These are phyloP conservation scores for Aldabrachelys gigantea DNA, from an alignment of 2,113 vertebrate species.

Conservation along the genomic window DNA sequence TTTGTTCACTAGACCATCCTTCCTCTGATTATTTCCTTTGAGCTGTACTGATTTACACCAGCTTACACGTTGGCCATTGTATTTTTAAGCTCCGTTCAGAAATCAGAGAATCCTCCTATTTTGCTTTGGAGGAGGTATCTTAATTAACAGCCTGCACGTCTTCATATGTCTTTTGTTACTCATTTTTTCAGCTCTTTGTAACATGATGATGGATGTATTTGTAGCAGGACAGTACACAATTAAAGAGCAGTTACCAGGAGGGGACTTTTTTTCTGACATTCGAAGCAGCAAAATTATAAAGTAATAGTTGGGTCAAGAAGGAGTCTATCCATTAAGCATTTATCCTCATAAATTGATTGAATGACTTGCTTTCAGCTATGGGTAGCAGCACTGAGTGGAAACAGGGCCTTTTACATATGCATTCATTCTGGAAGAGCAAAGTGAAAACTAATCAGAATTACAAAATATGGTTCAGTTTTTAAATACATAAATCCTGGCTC, in stretches of 20 bases:
- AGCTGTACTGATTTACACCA: neutral
- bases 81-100: neutral
- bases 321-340: neutral
- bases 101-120: neutral
- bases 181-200: neutral
- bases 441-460: neutral
- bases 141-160: neutral
- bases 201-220: neutral
- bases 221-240: neutral
- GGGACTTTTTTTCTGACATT: rapidly evolving
- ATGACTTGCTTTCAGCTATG: neutral
- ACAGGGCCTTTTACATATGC: neutral
- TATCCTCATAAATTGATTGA: constrained; percentile 9
- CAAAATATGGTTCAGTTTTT: neutral
- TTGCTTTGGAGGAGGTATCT: neutral
- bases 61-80: neutral
- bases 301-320: neutral
- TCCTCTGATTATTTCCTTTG: neutral
- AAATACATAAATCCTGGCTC: neutral
- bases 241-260: neutral
- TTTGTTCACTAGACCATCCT: neutral
- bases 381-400: neutral
- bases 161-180: neutral
- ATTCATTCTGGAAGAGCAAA: constrained; percentile 2
- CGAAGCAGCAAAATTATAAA: constrained; percentile 18